Base-by-base conservation (phyloP, 2,888 invertebrate species). In the Gnatocerus cornutus region DNA sequence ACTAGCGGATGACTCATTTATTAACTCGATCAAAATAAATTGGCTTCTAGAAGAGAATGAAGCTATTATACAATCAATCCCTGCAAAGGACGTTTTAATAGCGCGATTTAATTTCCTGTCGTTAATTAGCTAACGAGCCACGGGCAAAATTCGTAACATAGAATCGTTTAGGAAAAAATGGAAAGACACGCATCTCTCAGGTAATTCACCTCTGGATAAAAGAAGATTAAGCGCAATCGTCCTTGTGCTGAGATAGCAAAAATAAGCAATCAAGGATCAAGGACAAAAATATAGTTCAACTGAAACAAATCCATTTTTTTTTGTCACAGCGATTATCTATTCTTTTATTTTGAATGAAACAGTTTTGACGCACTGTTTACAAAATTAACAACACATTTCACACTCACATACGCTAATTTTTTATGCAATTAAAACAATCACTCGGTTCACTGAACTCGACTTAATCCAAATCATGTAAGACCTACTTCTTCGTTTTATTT, bases 381-480 rank as follows among this genome's bases (percentile, higher is more conserved):
- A 64, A 41, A 45, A 62, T 27, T 39, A 50, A 21, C 52, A 62
- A 53, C 21, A 12, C 6, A 21, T 59, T 64, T 64, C 43, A 45
- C 63, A 64, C 63, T 33, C 7, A 39, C 62, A 13, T 16, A 45
- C 62, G 56, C 62, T 68, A 68, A 62, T 62, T 59, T 56, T 66
- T 66, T 61, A 14, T 41, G 39, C 50, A 68, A 68, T 41, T 67
- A 33, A 48, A 14, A 67, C 50, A 58, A 50, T 58, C 50, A 43
- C 48, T 21, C 8, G 61, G 55, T 55, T 55, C 48, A 68, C 3
- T 39, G 55, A 62, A 62, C 62, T 39, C 48, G 9, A 29, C 45
- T 64, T 43, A 55, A 21, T 61, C 61, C 48, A 65, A 43, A 58
- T 65, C 46, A 39, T 27, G 3, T 9, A 10, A 48, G 45, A 65